phyloP scores from a whole-genome alignment of 2,888 invertebrate species.

The Horisme vitalbata region DNA sequence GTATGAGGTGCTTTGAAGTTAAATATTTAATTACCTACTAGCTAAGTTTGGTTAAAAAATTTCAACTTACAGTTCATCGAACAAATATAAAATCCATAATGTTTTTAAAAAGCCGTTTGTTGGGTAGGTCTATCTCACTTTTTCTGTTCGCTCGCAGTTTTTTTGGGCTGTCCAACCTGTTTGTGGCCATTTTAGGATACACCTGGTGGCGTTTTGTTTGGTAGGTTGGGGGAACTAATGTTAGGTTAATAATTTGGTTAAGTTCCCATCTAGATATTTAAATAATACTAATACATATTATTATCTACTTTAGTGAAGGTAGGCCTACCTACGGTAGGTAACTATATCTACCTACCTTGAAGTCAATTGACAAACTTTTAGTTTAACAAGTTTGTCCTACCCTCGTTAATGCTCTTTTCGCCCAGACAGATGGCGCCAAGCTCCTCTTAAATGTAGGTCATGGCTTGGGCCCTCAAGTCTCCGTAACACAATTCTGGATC shows the following conservation, averaged over 20 bases:
- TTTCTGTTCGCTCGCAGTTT: slow-evolving; percentile 16
- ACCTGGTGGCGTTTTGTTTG: slow-evolving; percentile 16
- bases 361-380: too few relatives aligned
- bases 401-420: slow-evolving; percentile 7
- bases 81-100: too few relatives aligned
- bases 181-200: slow-evolving; percentile 32
- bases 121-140: not conserved
- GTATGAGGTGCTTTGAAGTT: too few relatives aligned
- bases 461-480: slow-evolving; percentile 66
- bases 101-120: not conserved
- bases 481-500: slow-evolving; percentile 67
- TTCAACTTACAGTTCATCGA: too few relatives aligned
- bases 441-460: slow-evolving; percentile 63
- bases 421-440: slow-evolving; percentile 22
- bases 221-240: too few relatives aligned
- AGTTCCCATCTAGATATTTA: too few relatives aligned
- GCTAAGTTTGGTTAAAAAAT: too few relatives aligned
- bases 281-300: too few relatives aligned
- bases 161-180: slow-evolving; percentile 31
- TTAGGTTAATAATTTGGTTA: too few relatives aligned
- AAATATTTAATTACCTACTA: too few relatives aligned
- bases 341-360: not conserved
- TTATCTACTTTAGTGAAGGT: too few relatives aligned
- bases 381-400: slow-evolving; percentile 5
- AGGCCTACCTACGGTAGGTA: not conserved